These are phyloP conservation scores for Scaeva pyrastri DNA, from an alignment of 2,888 invertebrate species.

Conservation along the genomic window DNA sequence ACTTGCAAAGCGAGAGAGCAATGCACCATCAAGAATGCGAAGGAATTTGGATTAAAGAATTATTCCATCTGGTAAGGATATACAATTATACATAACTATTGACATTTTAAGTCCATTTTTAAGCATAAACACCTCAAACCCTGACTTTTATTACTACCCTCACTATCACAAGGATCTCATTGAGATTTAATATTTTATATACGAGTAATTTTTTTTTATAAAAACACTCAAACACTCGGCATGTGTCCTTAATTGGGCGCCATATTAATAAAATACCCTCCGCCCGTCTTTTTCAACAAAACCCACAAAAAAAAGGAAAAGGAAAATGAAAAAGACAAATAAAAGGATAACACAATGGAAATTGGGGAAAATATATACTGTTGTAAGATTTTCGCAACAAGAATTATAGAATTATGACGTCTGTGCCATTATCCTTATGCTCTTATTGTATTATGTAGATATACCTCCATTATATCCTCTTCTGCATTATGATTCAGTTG, in stretches of 20 bases:
- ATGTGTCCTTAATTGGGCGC: slow-evolving; percentile 41
- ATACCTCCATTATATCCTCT: slow-evolving; percentile 20
- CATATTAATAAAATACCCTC: slow-evolving; percentile 34
- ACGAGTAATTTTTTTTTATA: too few species aligned
- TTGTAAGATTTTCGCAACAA: slow-evolving; percentile 31
- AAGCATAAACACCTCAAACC: neutral
- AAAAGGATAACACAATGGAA: slow-evolving; percentile 28
- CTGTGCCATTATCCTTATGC: slow-evolving; percentile 49
- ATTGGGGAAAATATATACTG: neutral
- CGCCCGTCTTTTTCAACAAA: too few species aligned
- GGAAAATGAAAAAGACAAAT: neutral
- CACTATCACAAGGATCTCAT: slow-evolving; percentile 1
- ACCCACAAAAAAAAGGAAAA: neutral
- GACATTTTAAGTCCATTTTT: too few species aligned
- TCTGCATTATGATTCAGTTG: slow-evolving; percentile 58
- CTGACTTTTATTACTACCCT: neutral
- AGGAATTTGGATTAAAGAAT: slow-evolving; percentile 59
- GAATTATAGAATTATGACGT: slow-evolving; percentile 57
- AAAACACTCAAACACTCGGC: slow-evolving; percentile 28
- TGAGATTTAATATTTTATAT: neutral
- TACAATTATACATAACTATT: too few species aligned
- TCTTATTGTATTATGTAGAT: slow-evolving; percentile 21
- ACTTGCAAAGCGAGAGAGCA: slow-evolving; percentile 19
- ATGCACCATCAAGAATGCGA: slow-evolving; percentile 24
- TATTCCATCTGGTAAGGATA: slow-evolving; percentile 12